phyloP scores from a whole-genome alignment of 2,797 vertebrate genomes.

The Odontamblyopus lacepedii region DNA sequence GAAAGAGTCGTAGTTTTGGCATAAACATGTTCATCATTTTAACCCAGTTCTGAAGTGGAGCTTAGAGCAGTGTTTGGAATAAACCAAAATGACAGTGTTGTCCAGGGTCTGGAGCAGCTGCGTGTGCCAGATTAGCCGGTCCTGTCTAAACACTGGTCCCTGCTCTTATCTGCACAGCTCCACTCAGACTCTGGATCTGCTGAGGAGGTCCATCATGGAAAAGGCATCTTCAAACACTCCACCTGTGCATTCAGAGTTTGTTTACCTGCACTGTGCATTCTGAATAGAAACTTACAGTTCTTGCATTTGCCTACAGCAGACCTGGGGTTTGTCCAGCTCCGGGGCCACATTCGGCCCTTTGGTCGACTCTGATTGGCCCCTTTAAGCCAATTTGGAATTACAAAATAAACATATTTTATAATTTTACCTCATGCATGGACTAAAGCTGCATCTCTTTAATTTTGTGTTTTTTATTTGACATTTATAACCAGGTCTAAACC shows the following conservation, averaged over 20 bases:
- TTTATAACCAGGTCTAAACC: no score
- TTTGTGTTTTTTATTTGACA: no score
- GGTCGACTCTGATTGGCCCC: no score
- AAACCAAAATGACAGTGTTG: background rate
- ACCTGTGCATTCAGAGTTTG: background rate
- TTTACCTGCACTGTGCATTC: background rate
- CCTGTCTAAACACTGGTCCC: background rate
- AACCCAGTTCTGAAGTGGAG: slow-evolving; percentile 1
- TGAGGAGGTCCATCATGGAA: background rate
- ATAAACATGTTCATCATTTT: background rate
- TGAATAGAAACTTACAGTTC: background rate
- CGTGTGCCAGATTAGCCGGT: slow-evolving; percentile 4
- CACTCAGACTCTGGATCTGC: background rate
- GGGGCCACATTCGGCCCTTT: no score
- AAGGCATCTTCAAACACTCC: background rate
- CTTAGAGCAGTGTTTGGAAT: background rate
- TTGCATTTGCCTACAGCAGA: background rate
- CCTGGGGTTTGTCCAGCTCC: no score
- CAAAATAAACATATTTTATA: no score
- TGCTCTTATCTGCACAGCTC: slow-evolving; percentile 3
- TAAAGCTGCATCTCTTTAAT: no score
- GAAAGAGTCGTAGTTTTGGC: background rate
- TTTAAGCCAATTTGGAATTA: no score
- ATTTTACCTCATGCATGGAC: no score
- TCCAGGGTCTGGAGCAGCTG: slow-evolving; percentile 1